Percentiles rank a stretch among this genome's conserved stretches.
These are phyloP conservation scores for Diprion similis DNA, from an alignment of 1,140 invertebrate species.

Conservation along the genomic window DNA sequence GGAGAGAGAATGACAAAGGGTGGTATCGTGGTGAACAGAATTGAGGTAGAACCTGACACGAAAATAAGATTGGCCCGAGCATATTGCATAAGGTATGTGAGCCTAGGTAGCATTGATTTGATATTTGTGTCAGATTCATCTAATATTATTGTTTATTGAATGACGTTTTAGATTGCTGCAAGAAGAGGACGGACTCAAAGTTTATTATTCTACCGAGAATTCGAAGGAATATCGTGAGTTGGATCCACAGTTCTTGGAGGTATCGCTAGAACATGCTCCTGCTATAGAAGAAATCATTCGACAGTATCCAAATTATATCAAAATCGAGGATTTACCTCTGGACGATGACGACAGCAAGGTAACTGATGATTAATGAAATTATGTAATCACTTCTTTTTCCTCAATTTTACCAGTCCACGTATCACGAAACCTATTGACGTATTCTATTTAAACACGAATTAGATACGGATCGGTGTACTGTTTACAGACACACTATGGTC, in stretches of 20 bases:
- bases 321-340: conserved; percentile 75
- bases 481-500: conserved; percentile 23
- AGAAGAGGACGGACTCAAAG: conserved; percentile 68
- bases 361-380: conserved; percentile 46
- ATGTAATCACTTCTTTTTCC: conserved; percentile 21
- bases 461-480: not conserved
- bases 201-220: conserved; percentile 88
- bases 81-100: conserved; percentile 69
- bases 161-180: conserved; percentile 67
- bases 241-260: conserved; percentile 80
- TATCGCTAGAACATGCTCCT: conserved; percentile 69
- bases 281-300: conserved; percentile 76
- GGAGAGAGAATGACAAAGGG: conserved; percentile 72
- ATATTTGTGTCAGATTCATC: not conserved
- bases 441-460: conserved; percentile 18
- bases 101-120: conserved; percentile 22
- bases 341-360: conserved; percentile 70
- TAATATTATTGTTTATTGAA: conserved; percentile 18
- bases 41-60: conserved; percentile 73
- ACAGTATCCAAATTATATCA: conserved; percentile 78
- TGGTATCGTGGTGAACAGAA: conserved; percentile 68
- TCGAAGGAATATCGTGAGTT: conserved; percentile 82
- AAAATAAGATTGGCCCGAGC: conserved; percentile 74
- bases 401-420: conserved; percentile 14
- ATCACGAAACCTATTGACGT: conserved; percentile 12